These are phyloP conservation scores for Timema podura DNA, from an alignment of 2,888 invertebrate species.

Conservation along the genomic window DNA sequence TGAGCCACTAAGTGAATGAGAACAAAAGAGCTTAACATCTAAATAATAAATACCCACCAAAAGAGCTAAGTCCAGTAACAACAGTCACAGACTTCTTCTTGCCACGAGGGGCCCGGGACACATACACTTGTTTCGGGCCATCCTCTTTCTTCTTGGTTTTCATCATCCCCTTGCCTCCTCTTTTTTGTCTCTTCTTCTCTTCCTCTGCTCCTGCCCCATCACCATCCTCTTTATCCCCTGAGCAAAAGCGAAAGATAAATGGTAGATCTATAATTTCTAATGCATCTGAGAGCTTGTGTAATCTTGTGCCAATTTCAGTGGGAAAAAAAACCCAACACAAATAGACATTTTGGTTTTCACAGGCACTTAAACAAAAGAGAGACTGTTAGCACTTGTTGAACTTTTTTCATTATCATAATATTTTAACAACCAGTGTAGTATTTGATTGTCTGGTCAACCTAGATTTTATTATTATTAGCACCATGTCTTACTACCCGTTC, in stretches of 20 bases:
- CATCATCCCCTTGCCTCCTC: conserved; percentile 94
- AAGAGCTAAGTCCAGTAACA: conserved; percentile 90
- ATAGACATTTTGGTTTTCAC: too few species aligned
- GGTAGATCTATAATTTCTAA: too few species aligned
- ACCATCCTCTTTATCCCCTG: conserved; percentile 47
- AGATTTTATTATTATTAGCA: too few species aligned
- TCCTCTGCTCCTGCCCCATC: conserved; percentile 76
- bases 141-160: conserved; percentile 94
- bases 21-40: not conserved
- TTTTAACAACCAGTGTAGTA: too few species aligned
- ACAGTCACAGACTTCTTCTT: conserved; percentile 99
- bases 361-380: too few species aligned
- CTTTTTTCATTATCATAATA: too few species aligned
- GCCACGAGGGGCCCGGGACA: conserved; percentile 88
- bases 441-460: too few species aligned
- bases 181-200: conserved; percentile 93
- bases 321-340: too few species aligned
- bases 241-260: not conserved
- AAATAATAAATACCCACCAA: conserved; percentile 57
- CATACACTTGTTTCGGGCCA: conserved; percentile 77
- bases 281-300: too few species aligned
- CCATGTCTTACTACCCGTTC: too few species aligned
- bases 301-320: too few species aligned
- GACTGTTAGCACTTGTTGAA: too few species aligned
- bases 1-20: not conserved